Evolutionary conservation across 2,113 vertebrate genomes (phyloP), one percentile per base, ranked within the genome.

Genomic region (Oreochromis niloticus): DNA sequence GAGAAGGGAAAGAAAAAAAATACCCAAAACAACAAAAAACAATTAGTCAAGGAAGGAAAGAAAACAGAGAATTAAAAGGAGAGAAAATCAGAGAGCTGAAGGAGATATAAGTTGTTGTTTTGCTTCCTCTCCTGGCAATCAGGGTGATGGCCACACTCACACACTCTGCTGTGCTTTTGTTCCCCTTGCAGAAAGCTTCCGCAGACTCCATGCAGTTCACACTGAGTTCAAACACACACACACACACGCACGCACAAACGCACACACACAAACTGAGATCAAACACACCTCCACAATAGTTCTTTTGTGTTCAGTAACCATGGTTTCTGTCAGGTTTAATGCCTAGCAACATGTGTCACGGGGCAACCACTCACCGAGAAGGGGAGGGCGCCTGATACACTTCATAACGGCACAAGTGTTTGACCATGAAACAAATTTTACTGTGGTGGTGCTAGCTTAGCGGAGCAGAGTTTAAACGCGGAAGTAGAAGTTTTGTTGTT

Each of bases 271-370:
- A 63, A 91, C 91, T 66, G 61, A 95, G 95, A 95, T 96, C 95
- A 96, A 96, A 95, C 94, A 87, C 95, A 95, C 94, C 90, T 94
- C 88, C 90, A 94, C 94, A 96, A 94, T 92, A 89, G 92, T 93
- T 88, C 94, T 94, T 95, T 96, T 96, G 94, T 95, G 93, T 93
- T 89, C 91, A 82, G 94, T 95, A 94, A 95, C 95, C 95, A 95
- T 95, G 94, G 95, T 94, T 95, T 95, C 95, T 95, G 94, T 95
- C 6, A n/a, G 9, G 50, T 4, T 84, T 56, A 24, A 68, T 68
- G 63, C 63, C 63, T 68, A 68, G 63, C 63, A 68, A 68, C 63
- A 68, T 68, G 63, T 68, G 63, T 68, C 94, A 96, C 80, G 89
- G 94, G 94, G 92, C 94, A 93, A 86, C 95, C 93, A 93, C 94